These are phyloP conservation scores for Ectropis crepuscularia DNA, from an alignment of 2,888 invertebrate genomes.

Conservation along the genomic window DNA sequence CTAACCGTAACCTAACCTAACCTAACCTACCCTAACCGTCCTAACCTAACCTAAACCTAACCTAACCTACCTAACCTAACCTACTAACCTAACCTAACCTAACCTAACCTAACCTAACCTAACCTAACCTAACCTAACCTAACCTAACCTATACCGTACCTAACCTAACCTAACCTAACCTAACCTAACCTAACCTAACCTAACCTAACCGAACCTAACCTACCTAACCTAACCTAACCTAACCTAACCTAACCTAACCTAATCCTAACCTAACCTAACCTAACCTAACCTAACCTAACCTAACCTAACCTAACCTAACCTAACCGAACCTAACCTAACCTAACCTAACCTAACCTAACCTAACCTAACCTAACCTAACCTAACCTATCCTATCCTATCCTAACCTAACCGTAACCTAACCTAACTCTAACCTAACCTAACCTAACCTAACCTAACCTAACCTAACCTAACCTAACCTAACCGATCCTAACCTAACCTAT, in stretches of 20 bases:
- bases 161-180: conserved; percentile 26
- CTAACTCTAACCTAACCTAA: conserved; percentile 25
- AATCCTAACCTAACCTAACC: conserved; percentile 16
- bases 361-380: conserved; percentile 13
- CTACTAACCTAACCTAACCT: conserved; percentile 29
- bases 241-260: conserved; percentile 16
- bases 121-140: conserved; percentile 20
- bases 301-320: conserved; percentile 18
- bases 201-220: conserved; percentile 16
- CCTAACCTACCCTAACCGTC: conserved; percentile 27
- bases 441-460: conserved; percentile 22
- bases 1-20: conserved; percentile 19
- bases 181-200: conserved; percentile 17
- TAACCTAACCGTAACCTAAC: conserved; percentile 12
- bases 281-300: conserved; percentile 16
- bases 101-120: conserved; percentile 21
- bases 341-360: conserved; percentile 13
- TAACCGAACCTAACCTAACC: conserved; percentile 11
- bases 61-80: conserved; percentile 25
- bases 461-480: conserved; percentile 9
- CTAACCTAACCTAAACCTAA: conserved; percentile 27
- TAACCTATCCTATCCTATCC: conserved; percentile 12
- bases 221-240: conserved; percentile 18
- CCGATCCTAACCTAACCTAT: conserved; percentile 11
- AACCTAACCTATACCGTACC: conserved; percentile 20